These are phyloP conservation scores for Odocoileus hemionus DNA, from an alignment of 2,113 vertebrate species.

Conservation along the genomic window DNA sequence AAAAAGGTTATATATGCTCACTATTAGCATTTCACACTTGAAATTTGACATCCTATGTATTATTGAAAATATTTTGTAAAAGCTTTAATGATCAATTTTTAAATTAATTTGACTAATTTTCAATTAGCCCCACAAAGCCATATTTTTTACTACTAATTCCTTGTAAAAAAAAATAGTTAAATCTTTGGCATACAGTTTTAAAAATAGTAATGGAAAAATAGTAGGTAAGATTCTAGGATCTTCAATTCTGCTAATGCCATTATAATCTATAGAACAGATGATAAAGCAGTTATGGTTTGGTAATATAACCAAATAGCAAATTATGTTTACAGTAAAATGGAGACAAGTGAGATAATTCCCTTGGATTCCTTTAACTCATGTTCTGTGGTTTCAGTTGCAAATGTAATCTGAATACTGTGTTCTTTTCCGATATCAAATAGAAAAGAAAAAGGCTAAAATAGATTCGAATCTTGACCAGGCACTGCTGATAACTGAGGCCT, in stretches of 20 bases:
- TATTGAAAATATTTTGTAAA: neutral
- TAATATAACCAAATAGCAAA: neutral
- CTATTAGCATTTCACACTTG: neutral
- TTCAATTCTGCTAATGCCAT: neutral
- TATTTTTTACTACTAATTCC: neutral
- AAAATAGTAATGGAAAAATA: neutral
- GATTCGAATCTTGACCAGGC: neutral
- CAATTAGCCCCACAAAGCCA: neutral
- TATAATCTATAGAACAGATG: neutral
- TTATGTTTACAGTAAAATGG: neutral
- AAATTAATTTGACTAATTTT: neutral
- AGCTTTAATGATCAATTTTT: neutral
- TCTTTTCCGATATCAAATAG: constrained; percentile 37
- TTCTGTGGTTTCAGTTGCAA: neutral
- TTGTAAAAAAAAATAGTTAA: neutral
- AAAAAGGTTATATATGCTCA: neutral
- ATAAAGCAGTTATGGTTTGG: neutral
- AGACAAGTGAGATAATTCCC: neutral
- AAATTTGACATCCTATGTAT: neutral
- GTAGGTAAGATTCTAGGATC: neutral
- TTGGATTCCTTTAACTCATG: neutral
- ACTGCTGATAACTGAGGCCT: constrained; percentile 1
- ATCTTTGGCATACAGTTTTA: neutral
- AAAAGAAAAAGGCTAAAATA: neutral
- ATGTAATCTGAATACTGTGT: neutral